These are phyloP conservation scores for Erpobdella octoculata DNA, from an alignment of 2,888 invertebrate genomes.

Conservation along the genomic window DNA sequence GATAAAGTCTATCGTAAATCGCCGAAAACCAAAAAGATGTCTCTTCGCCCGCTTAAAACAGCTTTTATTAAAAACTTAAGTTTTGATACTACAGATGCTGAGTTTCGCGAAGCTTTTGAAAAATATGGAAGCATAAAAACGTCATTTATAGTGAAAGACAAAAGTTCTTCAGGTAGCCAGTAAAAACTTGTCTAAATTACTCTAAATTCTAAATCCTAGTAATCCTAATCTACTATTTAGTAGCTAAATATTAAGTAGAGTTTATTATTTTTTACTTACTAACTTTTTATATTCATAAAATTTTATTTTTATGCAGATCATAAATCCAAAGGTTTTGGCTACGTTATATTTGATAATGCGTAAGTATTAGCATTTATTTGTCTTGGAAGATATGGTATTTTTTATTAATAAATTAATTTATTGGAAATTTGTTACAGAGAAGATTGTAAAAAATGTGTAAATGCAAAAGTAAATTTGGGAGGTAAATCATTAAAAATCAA, in stretches of 20 bases:
- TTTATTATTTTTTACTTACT: no score
- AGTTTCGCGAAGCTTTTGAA: conserved; percentile 12
- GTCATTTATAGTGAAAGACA: conserved; percentile 16
- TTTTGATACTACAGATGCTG: conserved; percentile 7
- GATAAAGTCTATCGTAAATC: no score
- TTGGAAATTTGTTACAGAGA: neutral
- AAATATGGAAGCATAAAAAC: conserved; percentile 23
- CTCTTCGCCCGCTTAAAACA: neutral
- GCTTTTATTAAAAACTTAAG: conserved; percentile 2
- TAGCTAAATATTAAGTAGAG: no score
- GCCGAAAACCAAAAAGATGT: neutral
- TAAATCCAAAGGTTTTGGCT: conserved; percentile 12
- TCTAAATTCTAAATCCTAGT: neutral
- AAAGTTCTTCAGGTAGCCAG: neutral
- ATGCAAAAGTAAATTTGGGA: neutral
- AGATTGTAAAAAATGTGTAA: conserved; percentile 6
- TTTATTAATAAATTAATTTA: conserved; percentile 5
- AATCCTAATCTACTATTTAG: no score
- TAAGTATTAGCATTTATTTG: neutral
- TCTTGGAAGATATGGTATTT: neutral
- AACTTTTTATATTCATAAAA: no score
- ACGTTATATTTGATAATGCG: conserved; percentile 5
- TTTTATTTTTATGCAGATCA: neutral
- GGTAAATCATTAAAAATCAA: neutral
- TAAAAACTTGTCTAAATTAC: neutral